Evolutionary conservation across 1,140 invertebrate species (phyloP), one percentile per base, ranked within the genome.

Genomic region (Musca vetustissima): DNA sequence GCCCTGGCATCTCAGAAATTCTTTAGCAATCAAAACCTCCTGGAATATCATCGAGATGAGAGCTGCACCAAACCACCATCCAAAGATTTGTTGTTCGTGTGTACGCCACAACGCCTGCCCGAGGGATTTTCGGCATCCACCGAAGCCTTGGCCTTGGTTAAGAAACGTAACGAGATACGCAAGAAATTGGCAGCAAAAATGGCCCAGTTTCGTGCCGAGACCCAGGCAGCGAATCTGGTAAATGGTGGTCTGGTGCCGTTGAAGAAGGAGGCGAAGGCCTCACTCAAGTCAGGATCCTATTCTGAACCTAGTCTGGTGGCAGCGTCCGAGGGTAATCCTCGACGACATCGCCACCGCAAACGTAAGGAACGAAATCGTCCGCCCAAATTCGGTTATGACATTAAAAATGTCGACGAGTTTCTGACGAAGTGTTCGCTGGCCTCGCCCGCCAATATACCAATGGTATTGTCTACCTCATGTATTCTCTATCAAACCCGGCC

Each of bases 401-500:
- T 92, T 24, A 84, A 86, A 57, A 90, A 93, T 79, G 85, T 92
- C 36, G 90, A 92, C 71, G 86, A 86, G 28, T 92, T 92, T 76
- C 83, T 93, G 8, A 87, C 87, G 1, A 90, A 90, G 57, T 82
- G 80, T 67, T 82, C 80, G 7, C 68, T 82, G 24, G 69, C 76
- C 8, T 70, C 86, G 59, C 91, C 92, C 4, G 91, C 91, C 8
- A 93, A 93, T 77, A 92, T 93, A 67, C 91, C 92, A 9, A 90
- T 93, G 3, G 92, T 93, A 1, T 82, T 93, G 28, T 89, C 91
- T 47, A 90, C 89, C 53, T 88, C 90, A 0, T 91, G 88, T 55
- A 87, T 89, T 0, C 81, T 93, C 9, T 93, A 93, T 78, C 90
- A 92, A 76, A 93, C 90, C 0, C 86, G 89, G 55, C 76, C 84